Evolutionary conservation across 1,140 invertebrate species (phyloP), one percentile per base, ranked within the genome.

Genomic region (Dendrolimus punctatus): DNA sequence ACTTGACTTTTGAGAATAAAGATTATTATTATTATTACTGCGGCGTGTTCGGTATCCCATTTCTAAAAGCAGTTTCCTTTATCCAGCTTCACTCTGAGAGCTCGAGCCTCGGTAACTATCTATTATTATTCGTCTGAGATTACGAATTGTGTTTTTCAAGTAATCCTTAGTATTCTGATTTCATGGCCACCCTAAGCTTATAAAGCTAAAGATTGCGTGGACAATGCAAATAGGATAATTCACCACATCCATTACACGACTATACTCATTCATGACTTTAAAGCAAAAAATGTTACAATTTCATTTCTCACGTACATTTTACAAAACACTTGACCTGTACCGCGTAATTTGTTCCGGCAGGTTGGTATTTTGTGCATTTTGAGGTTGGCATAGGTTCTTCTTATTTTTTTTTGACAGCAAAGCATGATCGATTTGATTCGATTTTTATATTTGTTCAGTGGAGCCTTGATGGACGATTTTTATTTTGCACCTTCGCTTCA

Each of bases 151-250:
- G 23, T 23, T 23, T 23, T 23, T 23, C 23, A 23, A 23, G 23
- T 23, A 23, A 23, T 23, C 23, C 23, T 23, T 23, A 23, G 23
- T 23, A 10, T 2, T 40, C 8, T 40, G 36, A 39, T 9, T 47
- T 38, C 40, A 55, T 72, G 62, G 61, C 51, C 54, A 73, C 66
- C 64, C 62, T 68, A 76, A 60, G 41, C 46, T 55, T 46, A 57
- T 66, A 69, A 68, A 51, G 49, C 52, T 66, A 68, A 71, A 54
- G 48, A 69, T 61, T 62, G 50, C 56, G 45, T 58, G 53, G 58
- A 82, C 76, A 79, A 78, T 77, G 71, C 75, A 79, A 84, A 80
- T 76, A 73, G 58, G 57, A 62, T 75, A 76, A 79, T 80, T 84
- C 82, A 73, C 71, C 67, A 62, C 60, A 69, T 68, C 71, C 76